phyloP scores from a whole-genome alignment of 2,113 vertebrate species.

The Campylomormyrus numenius region DNA sequence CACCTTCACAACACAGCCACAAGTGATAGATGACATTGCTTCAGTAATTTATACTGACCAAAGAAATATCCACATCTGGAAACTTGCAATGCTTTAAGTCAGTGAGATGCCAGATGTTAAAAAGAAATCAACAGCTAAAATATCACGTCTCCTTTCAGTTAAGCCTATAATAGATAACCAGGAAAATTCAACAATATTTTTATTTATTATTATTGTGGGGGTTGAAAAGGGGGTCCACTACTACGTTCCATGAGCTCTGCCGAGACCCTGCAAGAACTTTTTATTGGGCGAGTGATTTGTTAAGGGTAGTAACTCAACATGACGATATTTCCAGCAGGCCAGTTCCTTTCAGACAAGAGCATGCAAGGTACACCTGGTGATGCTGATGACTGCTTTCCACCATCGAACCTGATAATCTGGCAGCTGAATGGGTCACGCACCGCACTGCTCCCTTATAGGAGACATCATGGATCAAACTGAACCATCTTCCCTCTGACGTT shows the following conservation, averaged over 20 bases:
- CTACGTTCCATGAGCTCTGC: neutral
- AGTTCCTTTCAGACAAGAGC: neutral
- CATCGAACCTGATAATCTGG: neutral
- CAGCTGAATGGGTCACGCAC: neutral
- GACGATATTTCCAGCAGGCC: neutral
- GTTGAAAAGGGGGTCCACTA: neutral
- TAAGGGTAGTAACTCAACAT: neutral
- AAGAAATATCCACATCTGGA: slow-evolving; percentile 22
- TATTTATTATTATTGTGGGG: neutral
- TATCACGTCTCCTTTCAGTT: neutral
- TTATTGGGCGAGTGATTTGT: neutral
- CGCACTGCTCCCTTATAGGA: neutral
- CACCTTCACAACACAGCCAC: neutral
- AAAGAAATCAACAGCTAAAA: neutral
- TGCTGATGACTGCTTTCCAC: neutral
- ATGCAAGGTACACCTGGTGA: neutral
- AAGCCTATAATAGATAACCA: neutral
- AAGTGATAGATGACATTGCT: neutral
- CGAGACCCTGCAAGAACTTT: neutral
- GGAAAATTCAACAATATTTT: neutral
- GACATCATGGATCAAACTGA: neutral
- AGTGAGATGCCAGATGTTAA: slow-evolving; percentile 40
- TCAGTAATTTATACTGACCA: neutral
- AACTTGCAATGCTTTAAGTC: slow-evolving; percentile 29
- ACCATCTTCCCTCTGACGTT: neutral